Percentiles rank a stretch among this genome's conserved stretches.
phyloP scores from a whole-genome alignment of 2,888 invertebrate species.

The Apamea anceps region DNA sequence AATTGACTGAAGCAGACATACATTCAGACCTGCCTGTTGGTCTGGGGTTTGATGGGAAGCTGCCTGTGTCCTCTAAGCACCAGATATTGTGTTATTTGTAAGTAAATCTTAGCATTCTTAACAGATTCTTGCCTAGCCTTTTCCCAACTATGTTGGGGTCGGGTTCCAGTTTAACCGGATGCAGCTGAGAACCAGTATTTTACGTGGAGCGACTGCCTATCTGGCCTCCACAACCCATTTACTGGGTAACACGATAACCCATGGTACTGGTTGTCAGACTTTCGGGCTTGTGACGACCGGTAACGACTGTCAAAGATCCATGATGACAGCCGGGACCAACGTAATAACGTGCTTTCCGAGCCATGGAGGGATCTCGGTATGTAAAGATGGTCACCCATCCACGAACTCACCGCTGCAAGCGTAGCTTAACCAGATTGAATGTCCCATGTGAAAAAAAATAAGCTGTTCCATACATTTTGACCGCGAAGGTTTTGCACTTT shows the following conservation, averaged over 20 bases:
- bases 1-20: conserved; percentile 94
- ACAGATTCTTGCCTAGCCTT: neutral
- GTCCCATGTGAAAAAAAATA: neutral
- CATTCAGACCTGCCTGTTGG: conserved; percentile 90
- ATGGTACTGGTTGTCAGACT: neutral
- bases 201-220: neutral
- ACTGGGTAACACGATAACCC: neutral
- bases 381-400: neutral
- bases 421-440: neutral
- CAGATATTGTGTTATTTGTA: conserved; percentile 97
- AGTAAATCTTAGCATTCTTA: conserved; percentile 78
- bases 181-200: neutral
- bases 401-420: neutral
- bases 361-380: neutral
- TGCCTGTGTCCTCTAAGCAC: conserved; percentile 94
- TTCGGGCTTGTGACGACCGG: neutral
- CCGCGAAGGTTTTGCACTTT: too few species aligned
- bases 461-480: too few species aligned
- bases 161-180: neutral
- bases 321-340: neutral
- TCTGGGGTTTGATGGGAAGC: conserved; percentile 91
- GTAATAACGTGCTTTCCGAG: neutral
- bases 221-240: neutral
- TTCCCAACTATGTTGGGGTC: neutral
- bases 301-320: neutral